Evolutionary conservation across 2,113 vertebrate species (phyloP), one percentile per base, ranked within the genome.

Genomic region (Plotosus lineatus): DNA sequence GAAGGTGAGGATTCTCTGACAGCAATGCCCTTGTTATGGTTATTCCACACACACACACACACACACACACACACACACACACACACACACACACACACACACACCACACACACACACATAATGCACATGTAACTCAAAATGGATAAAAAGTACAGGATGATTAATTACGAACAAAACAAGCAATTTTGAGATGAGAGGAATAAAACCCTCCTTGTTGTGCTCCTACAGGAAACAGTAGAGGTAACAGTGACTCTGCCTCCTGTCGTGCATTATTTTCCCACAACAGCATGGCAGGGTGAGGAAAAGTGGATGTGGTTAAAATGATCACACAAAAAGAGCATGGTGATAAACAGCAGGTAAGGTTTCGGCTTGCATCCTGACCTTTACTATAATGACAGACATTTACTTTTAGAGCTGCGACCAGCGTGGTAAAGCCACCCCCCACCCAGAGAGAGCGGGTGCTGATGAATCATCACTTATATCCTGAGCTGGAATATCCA

Each of bases 401-500:
- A 28, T n/a, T 17, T 66, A 55, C 31, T 68, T 50, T 66, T 26
- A 40, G 6, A 9, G 46, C 40, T 5, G 3, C 58, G 23, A 1
- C 66, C n/a, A n/a, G 3, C 11, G 10, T 21, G n/a, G 10, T 51
- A 51, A 17, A 36, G 26, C 42, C 55, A 74, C 31, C 58, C 48
- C 60, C 78, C 44, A 28, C 61, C n/a, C 65, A 55, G 78, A 60
- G 71, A 83, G 42, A 63, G 12, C 66, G 31, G 23, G 15, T 50
- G 31, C 38, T 77, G 81, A 9, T 69, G 46, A 68, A 58, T 82
- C 76, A 82, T 40, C 19, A 44, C 38, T 82, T 58, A 69, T 58
- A 75, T 46, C 40, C 7, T 19, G 65, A 9, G 19, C 50, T 21
- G 60, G 46, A 80, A 48, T 23, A 80, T 38, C 40, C 11, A 66